phyloP scores from a whole-genome alignment of 2,113 vertebrate species.

The Saccopteryx bilineata region DNA sequence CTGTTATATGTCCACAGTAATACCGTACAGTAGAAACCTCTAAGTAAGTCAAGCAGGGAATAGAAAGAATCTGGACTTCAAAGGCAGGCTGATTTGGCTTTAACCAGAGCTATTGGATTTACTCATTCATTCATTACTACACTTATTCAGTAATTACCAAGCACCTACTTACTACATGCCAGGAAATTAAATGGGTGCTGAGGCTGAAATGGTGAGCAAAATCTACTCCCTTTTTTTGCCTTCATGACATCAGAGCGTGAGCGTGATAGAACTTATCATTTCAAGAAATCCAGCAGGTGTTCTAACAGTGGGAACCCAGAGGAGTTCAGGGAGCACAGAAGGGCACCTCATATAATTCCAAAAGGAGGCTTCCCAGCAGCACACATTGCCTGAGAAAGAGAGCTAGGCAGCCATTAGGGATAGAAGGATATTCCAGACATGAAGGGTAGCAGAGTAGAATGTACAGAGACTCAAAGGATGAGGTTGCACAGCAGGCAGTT shows the following conservation, averaged over 20 bases:
- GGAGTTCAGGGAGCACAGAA: background rate
- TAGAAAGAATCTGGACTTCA: background rate
- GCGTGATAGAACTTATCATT: background rate
- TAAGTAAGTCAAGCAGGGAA: background rate
- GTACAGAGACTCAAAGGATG: background rate
- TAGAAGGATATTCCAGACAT: background rate
- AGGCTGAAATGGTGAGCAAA: background rate
- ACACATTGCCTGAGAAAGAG: background rate
- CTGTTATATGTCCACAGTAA: constrained; percentile 8
- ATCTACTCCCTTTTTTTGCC: background rate
- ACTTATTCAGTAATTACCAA: background rate
- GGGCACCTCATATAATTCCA: no score
- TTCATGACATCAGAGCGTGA: background rate
- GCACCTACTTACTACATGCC: background rate
- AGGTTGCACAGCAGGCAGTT: background rate
- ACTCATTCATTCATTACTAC: background rate
- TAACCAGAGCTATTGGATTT: background rate
- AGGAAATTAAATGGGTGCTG: background rate
- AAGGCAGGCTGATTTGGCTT: background rate
- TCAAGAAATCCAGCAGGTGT: background rate
- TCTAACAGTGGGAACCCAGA: background rate
- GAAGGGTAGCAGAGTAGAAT: background rate
- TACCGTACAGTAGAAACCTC: background rate
- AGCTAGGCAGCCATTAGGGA: background rate
- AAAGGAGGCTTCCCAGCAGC: background rate